Evolutionary conservation across 2,797 vertebrate species (phyloP).

Genomic region (Emys orbicularis): DNA sequence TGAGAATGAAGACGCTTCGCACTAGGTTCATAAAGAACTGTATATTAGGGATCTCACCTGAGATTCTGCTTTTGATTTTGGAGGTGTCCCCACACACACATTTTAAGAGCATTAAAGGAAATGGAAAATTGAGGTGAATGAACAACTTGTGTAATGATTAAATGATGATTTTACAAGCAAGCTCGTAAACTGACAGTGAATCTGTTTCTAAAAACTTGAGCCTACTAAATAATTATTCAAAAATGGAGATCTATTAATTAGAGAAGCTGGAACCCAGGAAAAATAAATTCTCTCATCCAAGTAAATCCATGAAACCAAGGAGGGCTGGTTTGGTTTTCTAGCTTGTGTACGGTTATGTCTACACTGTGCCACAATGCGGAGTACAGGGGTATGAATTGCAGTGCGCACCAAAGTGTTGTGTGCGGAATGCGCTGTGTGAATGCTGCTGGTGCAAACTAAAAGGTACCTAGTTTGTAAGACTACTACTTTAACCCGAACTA

Average conservation of each 20-base stretch:
- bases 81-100: background rate
- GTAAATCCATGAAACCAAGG: background rate
- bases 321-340: background rate
- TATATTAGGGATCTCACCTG: background rate
- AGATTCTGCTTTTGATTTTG: rapidly evolving
- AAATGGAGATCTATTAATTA: background rate
- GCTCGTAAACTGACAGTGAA: background rate
- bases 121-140: background rate
- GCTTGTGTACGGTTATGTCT: background rate
- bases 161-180: background rate
- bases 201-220: background rate
- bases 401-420: background rate
- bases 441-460: background rate
- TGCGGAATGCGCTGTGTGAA: background rate
- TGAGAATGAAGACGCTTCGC: background rate
- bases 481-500: background rate
- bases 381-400: background rate
- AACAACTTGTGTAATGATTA: background rate
- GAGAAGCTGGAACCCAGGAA: background rate
- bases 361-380: background rate
- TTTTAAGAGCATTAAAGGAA: background rate
- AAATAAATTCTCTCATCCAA: background rate
- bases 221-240: background rate
- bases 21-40: background rate
- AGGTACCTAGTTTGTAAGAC: background rate